Conservation (phyloP, 2,113 vertebrate species). For the Thamnophis sirtalis region DNA sequence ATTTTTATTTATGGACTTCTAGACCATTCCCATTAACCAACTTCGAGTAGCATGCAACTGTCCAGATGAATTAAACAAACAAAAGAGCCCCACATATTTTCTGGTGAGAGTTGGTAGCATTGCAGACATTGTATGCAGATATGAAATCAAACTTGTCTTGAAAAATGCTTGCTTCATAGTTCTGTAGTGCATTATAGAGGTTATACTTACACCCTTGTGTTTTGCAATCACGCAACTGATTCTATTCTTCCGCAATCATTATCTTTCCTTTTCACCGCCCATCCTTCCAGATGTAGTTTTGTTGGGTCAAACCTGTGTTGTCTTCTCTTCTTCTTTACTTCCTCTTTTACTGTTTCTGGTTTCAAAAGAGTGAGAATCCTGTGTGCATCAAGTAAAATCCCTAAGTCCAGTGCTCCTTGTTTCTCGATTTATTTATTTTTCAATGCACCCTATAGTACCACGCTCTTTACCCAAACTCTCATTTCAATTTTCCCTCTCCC, state of each 20-base stretch:
- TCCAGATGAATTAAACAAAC: not conserved
- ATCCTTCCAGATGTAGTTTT: not conserved
- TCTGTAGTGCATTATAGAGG: not conserved
- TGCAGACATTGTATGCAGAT: not conserved
- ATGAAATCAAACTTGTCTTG: not conserved
- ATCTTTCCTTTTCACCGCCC: not conserved
- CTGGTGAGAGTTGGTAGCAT: not conserved
- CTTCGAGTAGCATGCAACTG: not conserved
- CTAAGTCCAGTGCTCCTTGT: not conserved
- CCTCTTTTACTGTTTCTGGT: not conserved
- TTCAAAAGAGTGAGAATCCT: not conserved
- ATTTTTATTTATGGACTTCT: not conserved
- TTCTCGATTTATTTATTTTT: not conserved
- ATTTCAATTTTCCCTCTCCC: not conserved
- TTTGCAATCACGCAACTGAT: not conserved
- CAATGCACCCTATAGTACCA: not conserved
- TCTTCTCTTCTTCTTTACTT: not conserved
- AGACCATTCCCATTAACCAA: not conserved
- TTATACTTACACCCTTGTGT: not conserved
- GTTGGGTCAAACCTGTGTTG: not conserved
- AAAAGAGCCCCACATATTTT: not conserved
- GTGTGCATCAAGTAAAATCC: not conserved
- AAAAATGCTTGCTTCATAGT: not conserved
- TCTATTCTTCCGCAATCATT: not conserved
- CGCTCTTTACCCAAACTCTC: not conserved